These are phyloP conservation scores for Neodon shergylaensis DNA, from an alignment of 2,113 vertebrate genomes.

Conservation along the genomic window DNA sequence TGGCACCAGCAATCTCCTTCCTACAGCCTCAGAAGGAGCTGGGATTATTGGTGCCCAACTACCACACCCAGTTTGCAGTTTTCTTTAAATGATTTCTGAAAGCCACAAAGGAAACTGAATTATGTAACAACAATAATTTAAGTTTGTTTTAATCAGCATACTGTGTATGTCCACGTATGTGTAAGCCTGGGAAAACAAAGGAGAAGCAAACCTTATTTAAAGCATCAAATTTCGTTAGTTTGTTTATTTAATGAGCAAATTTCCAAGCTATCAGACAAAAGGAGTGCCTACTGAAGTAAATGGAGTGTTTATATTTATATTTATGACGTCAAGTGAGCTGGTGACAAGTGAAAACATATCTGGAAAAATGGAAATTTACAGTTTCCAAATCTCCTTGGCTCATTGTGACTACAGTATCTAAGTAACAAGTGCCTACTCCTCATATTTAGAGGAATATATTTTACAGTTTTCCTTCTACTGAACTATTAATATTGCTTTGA, in stretches of 20 bases:
- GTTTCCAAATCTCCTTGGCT: slow-evolving; percentile 60
- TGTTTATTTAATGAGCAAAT: not conserved
- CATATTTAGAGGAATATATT: slow-evolving; percentile 64
- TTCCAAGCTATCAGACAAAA: not conserved
- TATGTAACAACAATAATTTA: slow-evolving; percentile 7
- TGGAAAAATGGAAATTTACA: slow-evolving; percentile 67
- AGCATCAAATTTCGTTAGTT: not conserved
- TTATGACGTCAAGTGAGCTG: slow-evolving; percentile 59
- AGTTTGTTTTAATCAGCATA: not conserved
- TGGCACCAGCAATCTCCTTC: not conserved
- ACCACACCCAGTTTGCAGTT: not conserved
- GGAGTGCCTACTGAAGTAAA: not conserved
- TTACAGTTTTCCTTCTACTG: slow-evolving; percentile 52
- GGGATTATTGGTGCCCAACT: not conserved
- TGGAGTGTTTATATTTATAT: slow-evolving; percentile 43
- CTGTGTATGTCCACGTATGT: not conserved
- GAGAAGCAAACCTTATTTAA: slow-evolving; percentile 21
- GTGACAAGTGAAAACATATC: slow-evolving; percentile 50
- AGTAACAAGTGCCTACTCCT: slow-evolving; percentile 39
- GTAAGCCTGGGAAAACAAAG: not conserved
- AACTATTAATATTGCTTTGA: slow-evolving; percentile 76
- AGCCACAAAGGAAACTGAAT: not conserved
- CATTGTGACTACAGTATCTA: slow-evolving; percentile 61
- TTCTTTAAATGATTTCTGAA: not conserved
- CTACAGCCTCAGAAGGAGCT: not conserved